Evolutionary conservation across 2,113 vertebrate species (phyloP), one percentile per base, ranked within the genome.

Genomic region (Tapirus terrestris): DNA sequence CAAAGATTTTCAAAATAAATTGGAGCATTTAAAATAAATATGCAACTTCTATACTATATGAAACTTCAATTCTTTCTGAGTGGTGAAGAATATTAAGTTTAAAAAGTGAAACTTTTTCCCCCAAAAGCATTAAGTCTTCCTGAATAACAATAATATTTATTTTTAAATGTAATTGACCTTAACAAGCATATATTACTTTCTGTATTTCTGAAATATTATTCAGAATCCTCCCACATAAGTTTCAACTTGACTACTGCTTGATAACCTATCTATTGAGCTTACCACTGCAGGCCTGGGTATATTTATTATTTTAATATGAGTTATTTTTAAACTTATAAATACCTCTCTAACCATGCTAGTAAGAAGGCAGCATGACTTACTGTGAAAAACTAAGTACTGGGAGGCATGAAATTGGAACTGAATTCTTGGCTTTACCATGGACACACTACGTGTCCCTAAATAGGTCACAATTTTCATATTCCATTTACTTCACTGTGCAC

Each of bases 271-370:
- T 83, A 45, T 20, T 91, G 51, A 80, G 8, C 43, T 87, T 96
- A 94, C 6, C 17, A 89, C 25, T 65, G 23, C 25, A 83, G 11
- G 75, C 21, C 51, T 53, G 27, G 21, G 36, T 90, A 63, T 76
- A 81, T 45, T 86, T 61, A 70, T 72, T 82, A 94, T 91, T 93
- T 89, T 72, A 96, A 76, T 77, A 63, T 60, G 7, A 85, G 31
- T 27, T n/a, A 53, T 43, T 95, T 88, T 95, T 79, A 93, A 96
- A 91, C 39, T 92, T 90, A 93, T 14, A 79, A 79, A 75, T 91
- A 80, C 5, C 18, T 91, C 91, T 65, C 31, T 76, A 96, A 93
- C 25, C 56, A 86, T 58, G 16, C 51, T 45, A 79, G 12, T 82
- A 91, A 91, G 76, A 94, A 92, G 17, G 80, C 9, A 93, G 29